Conservation (phyloP, 2,113 vertebrate genomes). For the Rhipidura dahli region DNA sequence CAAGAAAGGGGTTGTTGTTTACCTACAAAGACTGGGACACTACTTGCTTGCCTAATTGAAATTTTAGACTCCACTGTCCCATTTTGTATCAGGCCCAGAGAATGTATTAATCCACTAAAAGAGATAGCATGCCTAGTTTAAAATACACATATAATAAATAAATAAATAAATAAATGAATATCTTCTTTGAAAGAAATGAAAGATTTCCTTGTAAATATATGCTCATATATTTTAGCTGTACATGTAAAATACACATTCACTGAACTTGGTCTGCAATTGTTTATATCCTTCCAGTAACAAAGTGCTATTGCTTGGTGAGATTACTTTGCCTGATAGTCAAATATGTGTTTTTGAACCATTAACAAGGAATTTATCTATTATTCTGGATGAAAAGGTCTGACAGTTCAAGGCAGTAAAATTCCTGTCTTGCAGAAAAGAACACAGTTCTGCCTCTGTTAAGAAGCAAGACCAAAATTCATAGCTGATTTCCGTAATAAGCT, state of each 20-base stretch:
- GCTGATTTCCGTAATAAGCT: neutral
- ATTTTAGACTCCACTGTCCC: neutral
- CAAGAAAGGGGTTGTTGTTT: neutral
- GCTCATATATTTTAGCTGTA: neutral
- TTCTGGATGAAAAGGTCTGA: neutral
- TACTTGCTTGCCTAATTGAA: neutral
- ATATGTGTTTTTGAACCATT: neutral
- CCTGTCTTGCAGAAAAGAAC: neutral
- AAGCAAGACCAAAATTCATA: neutral
- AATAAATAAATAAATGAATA: neutral
- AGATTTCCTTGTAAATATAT: neutral
- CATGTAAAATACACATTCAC: neutral
- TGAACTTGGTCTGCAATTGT: neutral
- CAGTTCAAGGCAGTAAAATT: neutral
- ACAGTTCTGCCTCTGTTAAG: neutral
- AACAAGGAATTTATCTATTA: neutral
- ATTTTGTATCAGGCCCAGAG: neutral
- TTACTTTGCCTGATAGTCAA: neutral
- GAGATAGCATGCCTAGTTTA: neutral
- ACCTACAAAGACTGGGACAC: rapidly evolving
- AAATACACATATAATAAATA: neutral
- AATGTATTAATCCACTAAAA: neutral
- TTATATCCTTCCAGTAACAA: neutral
- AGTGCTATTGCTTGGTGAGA: neutral
- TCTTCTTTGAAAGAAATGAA: neutral